Base-by-base conservation (phyloP, 2,113 vertebrate species). In the Hystrix brachyura region DNA sequence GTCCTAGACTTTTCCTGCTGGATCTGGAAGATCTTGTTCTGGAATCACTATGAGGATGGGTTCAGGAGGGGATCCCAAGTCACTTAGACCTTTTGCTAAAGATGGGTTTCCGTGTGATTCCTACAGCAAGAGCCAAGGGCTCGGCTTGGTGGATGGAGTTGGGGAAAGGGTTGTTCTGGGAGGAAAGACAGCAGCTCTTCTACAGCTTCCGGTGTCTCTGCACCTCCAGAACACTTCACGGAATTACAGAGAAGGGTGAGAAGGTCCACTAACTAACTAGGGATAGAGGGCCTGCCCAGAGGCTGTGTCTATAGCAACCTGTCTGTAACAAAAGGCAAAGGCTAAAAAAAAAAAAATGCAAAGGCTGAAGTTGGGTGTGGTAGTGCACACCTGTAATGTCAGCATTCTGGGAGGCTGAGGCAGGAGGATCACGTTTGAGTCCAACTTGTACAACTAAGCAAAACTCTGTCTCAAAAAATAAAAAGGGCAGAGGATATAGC, bases 311-410 rank as follows among this genome's bases (percentile, higher is more conserved):
- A 38, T 38, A 38, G 38, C 38, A 38, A 62, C n/a, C 27, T 25
- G 69, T 38, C 74, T 53, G 10, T n/a, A 64, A 69, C 85, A 90
- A 38, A 89, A 96, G 55, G 46, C 81, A 76, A 65, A 92, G 38
- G 38, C 38, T 43, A 21, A 74, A 46, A 29, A 9, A 34, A 3
- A 97, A 38, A 90, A 38, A 89, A 96, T 46, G 46, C 81, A 76
- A 65, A 92, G 38, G 38, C 38, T 43, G 38, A 74, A 46, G 21
- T 14, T 46, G 38, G 71, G 21, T 3, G 3, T 74, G 3, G 21
- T 74, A 46, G 38, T 46, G 3, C n/a, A 46, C 38, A 74, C 3
- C 38, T 74, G 38, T 74, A 74, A 21, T 71, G 34, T n/a, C 69
- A 71, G 69, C 69, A 38, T 38, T 21, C n/a, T 71, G 69, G 69